Percentiles rank a stretch among this genome's conserved stretches.
Evolutionary conservation across 2,797 vertebrate species (phyloP).

Genomic region (Pachyuromys duprasi): DNA sequence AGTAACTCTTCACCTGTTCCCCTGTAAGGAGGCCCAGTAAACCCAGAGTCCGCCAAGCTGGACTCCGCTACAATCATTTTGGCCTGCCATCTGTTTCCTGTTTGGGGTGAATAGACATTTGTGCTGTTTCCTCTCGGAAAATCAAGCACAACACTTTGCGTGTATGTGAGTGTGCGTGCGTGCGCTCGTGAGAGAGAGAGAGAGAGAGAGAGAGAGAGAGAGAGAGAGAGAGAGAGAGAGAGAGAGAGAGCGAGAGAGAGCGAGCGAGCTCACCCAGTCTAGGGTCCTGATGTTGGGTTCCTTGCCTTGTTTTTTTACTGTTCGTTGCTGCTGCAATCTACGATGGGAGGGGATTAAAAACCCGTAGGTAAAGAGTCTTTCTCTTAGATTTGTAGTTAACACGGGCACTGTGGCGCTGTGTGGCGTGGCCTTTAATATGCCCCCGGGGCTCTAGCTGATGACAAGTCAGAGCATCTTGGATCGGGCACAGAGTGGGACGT

Average conservation of each 20-base stretch:
- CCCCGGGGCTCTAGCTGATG: background rate
- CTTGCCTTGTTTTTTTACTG: background rate
- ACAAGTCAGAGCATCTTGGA: background rate
- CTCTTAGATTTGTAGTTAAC: slow-evolving; percentile 11
- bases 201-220: background rate
- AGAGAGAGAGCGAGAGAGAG: background rate
- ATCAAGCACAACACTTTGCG: background rate
- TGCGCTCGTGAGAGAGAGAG: background rate
- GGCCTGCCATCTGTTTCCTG: background rate
- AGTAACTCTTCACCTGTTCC: background rate
- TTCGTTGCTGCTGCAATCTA: background rate
- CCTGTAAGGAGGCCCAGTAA: background rate
- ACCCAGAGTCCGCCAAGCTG: background rate
- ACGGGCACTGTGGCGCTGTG: background rate
- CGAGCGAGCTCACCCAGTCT: background rate
- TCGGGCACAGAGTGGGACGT: no score
- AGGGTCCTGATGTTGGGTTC: background rate
- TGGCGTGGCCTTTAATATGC: background rate
- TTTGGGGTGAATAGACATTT: background rate
- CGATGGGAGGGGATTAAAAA: background rate
- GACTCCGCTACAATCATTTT: background rate
- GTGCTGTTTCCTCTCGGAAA: background rate
- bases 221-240: background rate
- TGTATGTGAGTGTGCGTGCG: background rate
- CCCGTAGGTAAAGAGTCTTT: background rate